Percentiles rank a stretch among this genome's conserved stretches.
phyloP scores from a whole-genome alignment of 2,888 invertebrate species.

The Amphipoea lucens region DNA sequence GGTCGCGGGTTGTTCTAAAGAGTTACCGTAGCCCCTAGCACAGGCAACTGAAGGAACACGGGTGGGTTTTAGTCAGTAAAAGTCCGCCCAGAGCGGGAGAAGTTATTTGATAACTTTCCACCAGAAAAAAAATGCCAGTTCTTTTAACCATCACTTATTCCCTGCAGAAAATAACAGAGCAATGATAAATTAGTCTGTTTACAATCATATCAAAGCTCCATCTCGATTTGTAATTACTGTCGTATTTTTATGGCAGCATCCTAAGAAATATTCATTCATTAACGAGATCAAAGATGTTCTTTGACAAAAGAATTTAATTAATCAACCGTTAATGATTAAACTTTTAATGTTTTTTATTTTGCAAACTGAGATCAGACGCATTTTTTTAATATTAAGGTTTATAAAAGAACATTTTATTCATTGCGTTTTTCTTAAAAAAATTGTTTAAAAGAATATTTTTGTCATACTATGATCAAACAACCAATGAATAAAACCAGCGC shows the following conservation, averaged over 20 bases:
- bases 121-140: too few species aligned
- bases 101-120: too few species aligned
- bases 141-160: not conserved
- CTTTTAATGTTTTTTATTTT: not conserved
- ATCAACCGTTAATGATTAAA: not conserved
- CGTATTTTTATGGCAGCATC: not conserved
- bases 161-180: conserved; percentile 8
- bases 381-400: not conserved
- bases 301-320: conserved; percentile 27
- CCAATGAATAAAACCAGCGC: too few species aligned
- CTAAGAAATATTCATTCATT: not conserved
- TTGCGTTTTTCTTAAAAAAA: not conserved
- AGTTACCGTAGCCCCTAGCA: too few species aligned
- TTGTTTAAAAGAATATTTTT: not conserved
- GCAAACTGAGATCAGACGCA: not conserved
- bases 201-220: not conserved
- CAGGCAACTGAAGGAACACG: too few species aligned
- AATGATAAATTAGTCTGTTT: conserved; percentile 31
- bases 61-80: too few species aligned
- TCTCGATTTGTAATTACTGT: conserved; percentile 12
- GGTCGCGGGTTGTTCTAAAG: too few species aligned
- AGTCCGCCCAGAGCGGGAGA: too few species aligned
- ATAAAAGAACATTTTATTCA: not conserved
- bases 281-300: conserved; percentile 24
- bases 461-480: not conserved